These are phyloP conservation scores for Ectobius pallidus DNA, from an alignment of 2,888 invertebrate species.

Conservation along the genomic window DNA sequence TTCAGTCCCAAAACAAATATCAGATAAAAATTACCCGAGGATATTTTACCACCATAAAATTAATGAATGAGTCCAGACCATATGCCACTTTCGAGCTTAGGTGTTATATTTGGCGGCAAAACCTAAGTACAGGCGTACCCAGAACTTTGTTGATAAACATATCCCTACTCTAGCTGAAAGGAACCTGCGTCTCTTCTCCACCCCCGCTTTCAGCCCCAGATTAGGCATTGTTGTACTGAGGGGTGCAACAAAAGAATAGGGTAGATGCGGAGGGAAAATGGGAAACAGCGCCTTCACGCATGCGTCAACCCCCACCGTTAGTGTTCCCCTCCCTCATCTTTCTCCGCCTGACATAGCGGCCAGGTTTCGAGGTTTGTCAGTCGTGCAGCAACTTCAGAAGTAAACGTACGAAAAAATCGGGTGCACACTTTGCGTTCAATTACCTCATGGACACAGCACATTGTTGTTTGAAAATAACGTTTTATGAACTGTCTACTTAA, in stretches of 20 bases:
- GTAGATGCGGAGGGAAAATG: background rate
- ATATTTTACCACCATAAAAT: no score
- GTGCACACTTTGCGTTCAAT: background rate
- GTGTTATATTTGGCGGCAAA: background rate
- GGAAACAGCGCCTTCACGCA: background rate
- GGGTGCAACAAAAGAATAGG: background rate
- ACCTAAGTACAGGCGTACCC: background rate
- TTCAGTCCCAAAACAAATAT: no score
- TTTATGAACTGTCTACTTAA: background rate
- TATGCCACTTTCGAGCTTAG: no score
- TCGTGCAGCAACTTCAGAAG: background rate
- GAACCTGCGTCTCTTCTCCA: background rate
- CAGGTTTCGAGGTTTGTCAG: background rate
- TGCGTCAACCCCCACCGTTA: slow-evolving; percentile 10
- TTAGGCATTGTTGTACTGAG: background rate
- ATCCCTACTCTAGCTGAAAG: background rate
- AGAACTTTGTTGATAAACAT: background rate
- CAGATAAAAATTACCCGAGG: no score
- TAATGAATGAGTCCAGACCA: no score
- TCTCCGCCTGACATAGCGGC: no score
- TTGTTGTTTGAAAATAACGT: background rate
- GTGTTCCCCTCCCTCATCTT: background rate
- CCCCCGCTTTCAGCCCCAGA: background rate
- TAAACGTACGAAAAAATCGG: background rate
- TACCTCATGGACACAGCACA: background rate